Percentiles rank a stretch among this genome's conserved stretches.
Conservation (phyloP, 64 coral and sea anemone genomes). For the Astreopora myriophthalma region DNA sequence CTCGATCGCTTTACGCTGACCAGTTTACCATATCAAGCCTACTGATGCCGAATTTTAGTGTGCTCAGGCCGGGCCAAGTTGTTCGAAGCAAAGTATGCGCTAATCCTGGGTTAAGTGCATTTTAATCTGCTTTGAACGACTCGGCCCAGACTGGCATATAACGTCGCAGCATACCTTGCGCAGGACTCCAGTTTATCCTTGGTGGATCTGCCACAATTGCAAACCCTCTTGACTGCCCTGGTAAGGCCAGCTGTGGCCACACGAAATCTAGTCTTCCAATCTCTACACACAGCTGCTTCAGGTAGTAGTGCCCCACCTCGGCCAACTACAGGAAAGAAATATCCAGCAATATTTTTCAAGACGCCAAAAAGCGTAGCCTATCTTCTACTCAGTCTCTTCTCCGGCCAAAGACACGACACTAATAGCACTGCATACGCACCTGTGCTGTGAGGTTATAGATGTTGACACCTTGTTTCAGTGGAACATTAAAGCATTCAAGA, state of each 20-base stretch:
- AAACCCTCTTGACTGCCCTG: slow-evolving; percentile 69
- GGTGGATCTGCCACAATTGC: slow-evolving; percentile 90
- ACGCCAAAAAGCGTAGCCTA: not conserved
- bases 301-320: slow-evolving; percentile 75
- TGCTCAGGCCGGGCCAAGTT: too few relatives aligned
- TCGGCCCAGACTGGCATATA: not conserved
- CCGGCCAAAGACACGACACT: not conserved
- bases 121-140: too few relatives aligned
- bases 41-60: too few relatives aligned
- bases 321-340: slow-evolving; percentile 53
- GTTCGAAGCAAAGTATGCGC: too few relatives aligned
- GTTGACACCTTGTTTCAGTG: slow-evolving; percentile 77
- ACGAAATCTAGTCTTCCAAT: slow-evolving; percentile 92
- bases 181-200: slow-evolving; percentile 69
- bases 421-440: slow-evolving; percentile 3
- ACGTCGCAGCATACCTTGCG: slow-evolving; percentile 11
- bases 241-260: slow-evolving; percentile 74
- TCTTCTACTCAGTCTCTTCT: not conserved
- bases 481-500: slow-evolving; percentile 79
- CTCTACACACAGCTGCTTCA: slow-evolving; percentile 91
- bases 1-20: too few relatives aligned
- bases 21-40: too few relatives aligned
- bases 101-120: too few relatives aligned
- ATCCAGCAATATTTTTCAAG: too few relatives aligned
- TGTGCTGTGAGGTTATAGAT: slow-evolving; percentile 81